Conservation (phyloP, 2,113 vertebrate genomes). For the Antigone vipio region DNA sequence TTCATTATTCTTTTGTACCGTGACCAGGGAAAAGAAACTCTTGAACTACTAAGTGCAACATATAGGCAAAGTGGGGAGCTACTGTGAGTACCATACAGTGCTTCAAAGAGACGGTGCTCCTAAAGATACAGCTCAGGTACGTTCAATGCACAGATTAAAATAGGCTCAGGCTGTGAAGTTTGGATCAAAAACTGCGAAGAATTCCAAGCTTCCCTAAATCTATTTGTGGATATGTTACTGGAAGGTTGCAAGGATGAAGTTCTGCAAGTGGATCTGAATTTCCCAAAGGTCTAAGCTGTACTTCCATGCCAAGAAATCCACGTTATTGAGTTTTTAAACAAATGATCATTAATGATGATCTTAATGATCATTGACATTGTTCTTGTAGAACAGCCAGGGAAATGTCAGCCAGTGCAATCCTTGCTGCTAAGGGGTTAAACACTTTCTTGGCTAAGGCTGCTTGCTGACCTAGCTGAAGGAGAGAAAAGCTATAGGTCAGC, state of each 20-base stretch:
- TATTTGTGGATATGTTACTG: not conserved
- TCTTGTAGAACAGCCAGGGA: not conserved
- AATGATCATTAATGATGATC: constrained; percentile 29
- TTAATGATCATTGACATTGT: constrained; percentile 11
- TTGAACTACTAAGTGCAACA: not conserved
- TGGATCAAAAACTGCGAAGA: not conserved
- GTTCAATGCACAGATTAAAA: not conserved
- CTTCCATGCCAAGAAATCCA: not conserved
- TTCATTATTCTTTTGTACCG: not conserved
- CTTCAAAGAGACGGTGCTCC: not conserved
- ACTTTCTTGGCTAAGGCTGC: not conserved
- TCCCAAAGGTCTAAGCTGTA: not conserved
- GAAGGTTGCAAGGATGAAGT: not conserved
- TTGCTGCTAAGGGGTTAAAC: constrained; percentile 37
- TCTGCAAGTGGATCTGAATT: not conserved
- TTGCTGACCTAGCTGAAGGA: constrained; percentile 25
- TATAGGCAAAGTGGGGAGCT: not conserved
- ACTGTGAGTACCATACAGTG: not conserved
- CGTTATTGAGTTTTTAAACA: constrained; percentile 30
- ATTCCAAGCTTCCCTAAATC: not conserved
- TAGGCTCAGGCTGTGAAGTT: not conserved
- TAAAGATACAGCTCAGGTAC: not conserved
- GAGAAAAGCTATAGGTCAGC: not conserved
- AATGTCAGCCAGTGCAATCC: not conserved
- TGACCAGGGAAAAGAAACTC: not conserved